Evolutionary conservation across 2,797 vertebrate genomes (phyloP).

Genomic region (Arvicola amphibius): DNA sequence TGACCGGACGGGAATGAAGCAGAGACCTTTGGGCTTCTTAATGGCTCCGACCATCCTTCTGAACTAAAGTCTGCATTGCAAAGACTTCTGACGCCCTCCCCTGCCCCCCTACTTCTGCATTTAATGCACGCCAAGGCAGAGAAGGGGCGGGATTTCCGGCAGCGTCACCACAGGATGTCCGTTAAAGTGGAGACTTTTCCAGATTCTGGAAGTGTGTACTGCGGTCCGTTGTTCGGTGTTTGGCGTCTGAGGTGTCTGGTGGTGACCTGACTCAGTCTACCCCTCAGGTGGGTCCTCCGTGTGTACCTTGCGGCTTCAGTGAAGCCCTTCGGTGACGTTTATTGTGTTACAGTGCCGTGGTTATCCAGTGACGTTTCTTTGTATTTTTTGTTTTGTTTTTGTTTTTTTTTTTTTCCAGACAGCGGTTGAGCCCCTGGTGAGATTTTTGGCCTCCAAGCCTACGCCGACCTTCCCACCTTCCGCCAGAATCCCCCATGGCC

Average conservation of each 20-base stretch:
- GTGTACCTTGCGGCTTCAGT: not conserved
- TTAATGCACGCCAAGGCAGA: not conserved
- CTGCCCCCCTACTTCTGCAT: too few relatives aligned
- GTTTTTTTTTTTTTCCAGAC: not conserved
- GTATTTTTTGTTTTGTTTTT: not conserved
- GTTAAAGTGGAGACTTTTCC: not conserved
- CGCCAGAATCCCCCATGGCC: not conserved
- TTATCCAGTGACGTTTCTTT: not conserved
- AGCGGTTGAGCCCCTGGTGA: fast-evolving
- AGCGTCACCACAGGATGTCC: not conserved
- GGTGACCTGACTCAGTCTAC: too few relatives aligned
- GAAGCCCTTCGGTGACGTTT: too few relatives aligned
- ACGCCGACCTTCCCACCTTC: not conserved
- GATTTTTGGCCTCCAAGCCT: not conserved
- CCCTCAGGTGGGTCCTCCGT: not conserved
- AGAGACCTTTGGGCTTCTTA: not conserved
- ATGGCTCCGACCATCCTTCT: not conserved
- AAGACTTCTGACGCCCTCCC: not conserved
- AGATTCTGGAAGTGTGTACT: not conserved
- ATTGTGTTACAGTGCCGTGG: not conserved
- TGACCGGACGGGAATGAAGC: not conserved
- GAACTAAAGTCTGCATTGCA: not conserved
- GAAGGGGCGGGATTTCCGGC: not conserved
- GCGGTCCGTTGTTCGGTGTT: not conserved
- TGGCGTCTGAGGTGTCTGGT: not conserved